phyloP scores from a whole-genome alignment of 2,113 vertebrate genomes.

The Sminthopsis crassicaudata region DNA sequence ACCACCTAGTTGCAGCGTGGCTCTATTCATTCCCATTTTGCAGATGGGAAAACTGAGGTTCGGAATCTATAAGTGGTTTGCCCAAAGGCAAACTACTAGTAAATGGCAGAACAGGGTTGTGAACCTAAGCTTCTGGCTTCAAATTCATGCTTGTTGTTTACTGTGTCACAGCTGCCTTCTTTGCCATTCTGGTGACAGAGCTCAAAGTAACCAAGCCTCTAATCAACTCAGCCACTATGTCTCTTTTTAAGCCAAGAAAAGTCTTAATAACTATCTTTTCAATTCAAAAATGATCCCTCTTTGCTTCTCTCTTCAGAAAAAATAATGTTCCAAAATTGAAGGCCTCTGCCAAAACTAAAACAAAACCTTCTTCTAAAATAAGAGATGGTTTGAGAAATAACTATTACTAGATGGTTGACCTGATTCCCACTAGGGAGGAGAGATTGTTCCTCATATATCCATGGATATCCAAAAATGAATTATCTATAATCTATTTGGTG shows the following conservation, averaged over 20 bases:
- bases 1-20: no score
- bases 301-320: slow-evolving; percentile 21
- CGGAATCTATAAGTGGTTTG: no score
- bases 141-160: background rate
- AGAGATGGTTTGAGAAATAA: background rate
- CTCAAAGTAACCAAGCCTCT: slow-evolving; percentile 8
- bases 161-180: background rate
- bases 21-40: no score
- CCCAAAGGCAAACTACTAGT: background rate
- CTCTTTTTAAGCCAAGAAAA: slow-evolving; percentile 19
- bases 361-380: background rate
- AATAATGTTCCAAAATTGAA: slow-evolving; percentile 34
- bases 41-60: no score
- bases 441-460: background rate
- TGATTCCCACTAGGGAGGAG: background rate
- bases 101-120: background rate
- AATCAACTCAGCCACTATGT: background rate
- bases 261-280: slow-evolving; percentile 4
- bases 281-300: slow-evolving; percentile 50
- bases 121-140: background rate
- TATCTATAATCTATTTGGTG: background rate
- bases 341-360: background rate
- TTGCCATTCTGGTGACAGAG: background rate
- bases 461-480: background rate
- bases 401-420: background rate